Evolutionary conservation across 2,888 invertebrate species (phyloP).

Genomic region (Pinctada fucata): DNA sequence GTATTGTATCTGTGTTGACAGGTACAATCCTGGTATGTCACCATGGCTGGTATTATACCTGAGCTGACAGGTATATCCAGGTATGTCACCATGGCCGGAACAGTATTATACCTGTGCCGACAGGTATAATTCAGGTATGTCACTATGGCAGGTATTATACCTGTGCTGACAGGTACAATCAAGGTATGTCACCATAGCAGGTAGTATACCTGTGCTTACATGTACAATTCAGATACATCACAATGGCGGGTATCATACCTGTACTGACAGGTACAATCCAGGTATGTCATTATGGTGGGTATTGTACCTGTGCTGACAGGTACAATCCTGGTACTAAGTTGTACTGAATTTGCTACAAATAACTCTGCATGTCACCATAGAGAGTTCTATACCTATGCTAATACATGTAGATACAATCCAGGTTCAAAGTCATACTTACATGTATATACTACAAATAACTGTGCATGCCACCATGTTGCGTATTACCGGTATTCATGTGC

Average conservation of each 20-base stretch:
- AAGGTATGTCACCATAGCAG: constrained; percentile 58
- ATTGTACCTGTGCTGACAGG: constrained; percentile 90
- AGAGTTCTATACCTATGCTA: constrained; percentile 90
- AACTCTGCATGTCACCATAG: constrained; percentile 85
- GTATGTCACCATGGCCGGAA: constrained; percentile 34
- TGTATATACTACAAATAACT: too few relatives aligned
- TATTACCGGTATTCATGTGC: too few relatives aligned
- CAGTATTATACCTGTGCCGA: too few relatives aligned
- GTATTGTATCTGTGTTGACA: background rate
- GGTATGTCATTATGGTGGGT: constrained; percentile 89
- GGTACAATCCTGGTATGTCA: constrained; percentile 42
- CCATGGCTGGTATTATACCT: constrained; percentile 64
- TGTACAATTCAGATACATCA: constrained; percentile 1
- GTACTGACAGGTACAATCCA: constrained; percentile 48
- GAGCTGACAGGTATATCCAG: constrained; percentile 62
- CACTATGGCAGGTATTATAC: constrained; percentile 63
- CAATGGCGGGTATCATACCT: constrained; percentile 59
- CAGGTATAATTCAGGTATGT: constrained; percentile 33
- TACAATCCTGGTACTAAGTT: constrained; percentile 84
- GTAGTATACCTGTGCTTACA: too few relatives aligned
- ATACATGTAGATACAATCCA: constrained; percentile 85
- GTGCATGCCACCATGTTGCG: too few relatives aligned
- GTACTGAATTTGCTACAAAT: background rate
- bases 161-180: constrained; percentile 60
- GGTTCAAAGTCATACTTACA: constrained; percentile 77